phyloP scores from a whole-genome alignment of 1,140 invertebrate genomes.

The Drosophila takahashii region DNA sequence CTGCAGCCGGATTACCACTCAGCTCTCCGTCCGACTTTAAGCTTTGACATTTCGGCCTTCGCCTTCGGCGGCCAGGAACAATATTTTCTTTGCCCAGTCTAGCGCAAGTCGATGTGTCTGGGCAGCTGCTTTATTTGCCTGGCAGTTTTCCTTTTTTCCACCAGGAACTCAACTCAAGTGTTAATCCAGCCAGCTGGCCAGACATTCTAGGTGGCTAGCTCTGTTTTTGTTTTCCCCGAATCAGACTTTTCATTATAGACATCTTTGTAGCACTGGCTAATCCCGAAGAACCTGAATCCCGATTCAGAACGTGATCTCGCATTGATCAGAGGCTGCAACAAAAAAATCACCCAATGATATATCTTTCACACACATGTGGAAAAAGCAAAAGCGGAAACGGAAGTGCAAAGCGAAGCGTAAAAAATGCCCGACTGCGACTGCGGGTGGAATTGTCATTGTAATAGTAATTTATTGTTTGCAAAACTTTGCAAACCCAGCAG shows the following conservation, averaged over 20 bases:
- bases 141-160: slow-evolving; percentile 16
- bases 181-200: slow-evolving; percentile 51
- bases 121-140: slow-evolving; percentile 43
- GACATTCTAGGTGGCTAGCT: slow-evolving; percentile 24
- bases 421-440: slow-evolving; percentile 42
- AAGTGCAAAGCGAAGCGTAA: slow-evolving; percentile 70
- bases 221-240: slow-evolving; percentile 27
- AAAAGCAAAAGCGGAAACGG: slow-evolving; percentile 49
- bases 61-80: slow-evolving; percentile 34
- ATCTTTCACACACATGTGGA: background rate
- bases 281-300: background rate
- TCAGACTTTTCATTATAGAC: background rate
- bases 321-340: slow-evolving; percentile 18
- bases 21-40: slow-evolving; percentile 41
- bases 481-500: slow-evolving; percentile 44
- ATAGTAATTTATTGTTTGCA: slow-evolving; percentile 78
- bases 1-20: background rate
- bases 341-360: background rate
- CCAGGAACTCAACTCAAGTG: slow-evolving; percentile 54
- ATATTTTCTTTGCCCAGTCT: slow-evolving; percentile 76
- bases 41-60: slow-evolving; percentile 69
- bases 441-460: slow-evolving; percentile 71
- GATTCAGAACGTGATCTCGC: slow-evolving; percentile 22
- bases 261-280: background rate
- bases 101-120: slow-evolving; percentile 72